Evolutionary conservation across 1,140 invertebrate species (phyloP), one percentile per base, ranked within the genome.

Genomic region (Neocloeon triangulifer): DNA sequence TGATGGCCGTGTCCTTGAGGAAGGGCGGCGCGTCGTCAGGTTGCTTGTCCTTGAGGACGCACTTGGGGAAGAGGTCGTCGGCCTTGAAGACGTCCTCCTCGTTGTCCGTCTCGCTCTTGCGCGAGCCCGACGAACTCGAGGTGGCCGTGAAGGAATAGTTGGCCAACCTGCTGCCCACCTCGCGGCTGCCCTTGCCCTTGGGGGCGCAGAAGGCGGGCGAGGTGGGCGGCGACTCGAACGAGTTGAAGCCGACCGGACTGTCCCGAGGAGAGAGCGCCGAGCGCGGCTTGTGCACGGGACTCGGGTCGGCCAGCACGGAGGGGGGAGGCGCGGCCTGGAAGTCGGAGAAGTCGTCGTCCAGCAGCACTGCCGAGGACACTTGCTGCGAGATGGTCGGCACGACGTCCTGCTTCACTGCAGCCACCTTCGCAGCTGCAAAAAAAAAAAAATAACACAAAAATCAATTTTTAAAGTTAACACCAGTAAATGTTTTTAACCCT

Each of bases 291-390:
- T 16, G 22, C 19, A 30, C n/a, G 32, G 2, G 9, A 13, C 10
- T 33, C 20, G n/a, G n/a, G 2, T 17, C 12, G 14, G 3, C 17
- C n/a, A n/a, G n/a, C n/a, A n/a, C n/a, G n/a, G n/a, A n/a, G n/a
- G 6, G 30, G 12, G 47, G 33, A 4, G 52, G 48, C 21, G 62
- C 62, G 37, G 61, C 63, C 40, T 65, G 62, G 38, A 67, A 68
- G 30, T 68, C 65, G 8, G 58, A 59, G 46, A 64, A 69, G 15
- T 66, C 62, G 41, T 68, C 64, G n/a, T n/a, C n/a, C n/a, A n/a
- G n/a, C n/a, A n/a, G n/a, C n/a, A n/a, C n/a, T n/a, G n/a, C n/a
- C n/a, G n/a, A n/a, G n/a, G n/a, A n/a, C n/a, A n/a, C n/a, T n/a
- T n/a, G n/a, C n/a, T n/a, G n/a, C n/a, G n/a, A n/a, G n/a, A n/a